Evolutionary conservation across 1,140 invertebrate genomes (phyloP).

Genomic region (Drosophila neocordata): DNA sequence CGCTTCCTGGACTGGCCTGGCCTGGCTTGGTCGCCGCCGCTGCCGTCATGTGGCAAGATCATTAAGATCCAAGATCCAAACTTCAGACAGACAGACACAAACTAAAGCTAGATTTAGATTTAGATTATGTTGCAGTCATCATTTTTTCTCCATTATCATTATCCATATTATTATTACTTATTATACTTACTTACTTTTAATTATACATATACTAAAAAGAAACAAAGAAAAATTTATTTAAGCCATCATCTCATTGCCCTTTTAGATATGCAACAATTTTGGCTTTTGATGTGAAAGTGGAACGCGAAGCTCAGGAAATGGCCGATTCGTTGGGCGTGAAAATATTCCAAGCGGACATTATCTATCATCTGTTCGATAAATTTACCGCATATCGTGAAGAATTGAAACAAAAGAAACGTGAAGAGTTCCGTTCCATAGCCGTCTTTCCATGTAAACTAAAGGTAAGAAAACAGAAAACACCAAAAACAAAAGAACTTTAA

Average conservation of each 20-base stretch:
- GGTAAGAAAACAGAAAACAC: conserved; percentile 83
- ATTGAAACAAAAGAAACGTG: conserved; percentile 95
- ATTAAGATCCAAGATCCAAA: conserved; percentile 46
- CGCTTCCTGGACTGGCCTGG: conserved; percentile 65
- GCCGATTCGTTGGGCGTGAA: conserved; percentile 97
- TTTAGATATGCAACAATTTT: conserved; percentile 97
- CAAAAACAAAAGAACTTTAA: not conserved
- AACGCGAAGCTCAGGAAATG: conserved; percentile 98
- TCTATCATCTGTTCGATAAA: conserved; percentile 99
- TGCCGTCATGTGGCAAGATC: conserved; percentile 54
- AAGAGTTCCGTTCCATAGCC: conserved; percentile 97
- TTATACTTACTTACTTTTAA: conserved; percentile 54
- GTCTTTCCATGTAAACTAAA: conserved; percentile 99
- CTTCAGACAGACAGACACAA: conserved; percentile 43
- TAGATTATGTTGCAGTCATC: conserved; percentile 1
- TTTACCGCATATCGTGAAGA: conserved; percentile 98
- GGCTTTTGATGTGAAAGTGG: conserved; percentile 99
- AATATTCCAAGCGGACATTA: conserved; percentile 99
- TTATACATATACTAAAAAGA: conserved; percentile 14
- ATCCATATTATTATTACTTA: conserved; percentile 57
- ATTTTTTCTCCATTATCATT: conserved; percentile 43
- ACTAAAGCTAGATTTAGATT: conserved; percentile 15
- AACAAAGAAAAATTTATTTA: conserved; percentile 25
- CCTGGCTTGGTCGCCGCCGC: not conserved
- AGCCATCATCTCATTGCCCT: conserved; percentile 20